Base-by-base conservation (phyloP, 2,888 invertebrate species). In the Artemia sp. region DNA sequence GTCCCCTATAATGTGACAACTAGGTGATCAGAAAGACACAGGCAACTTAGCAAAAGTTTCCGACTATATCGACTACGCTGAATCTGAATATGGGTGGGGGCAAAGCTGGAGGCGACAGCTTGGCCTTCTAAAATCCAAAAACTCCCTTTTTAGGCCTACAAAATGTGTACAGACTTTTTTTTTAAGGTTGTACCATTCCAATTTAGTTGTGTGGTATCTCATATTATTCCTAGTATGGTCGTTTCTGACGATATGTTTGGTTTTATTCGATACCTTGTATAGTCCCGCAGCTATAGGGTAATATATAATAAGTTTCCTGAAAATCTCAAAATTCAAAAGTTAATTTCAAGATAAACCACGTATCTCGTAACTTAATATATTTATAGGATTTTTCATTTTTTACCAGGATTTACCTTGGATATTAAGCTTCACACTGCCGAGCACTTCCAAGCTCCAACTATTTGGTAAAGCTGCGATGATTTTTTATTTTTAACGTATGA, bases 301-400 rank as follows among this genome's bases (percentile, higher is more conserved):
- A 2, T 53, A 14, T 53, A n/a, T 53, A 5, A n/a, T 5, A 53
- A 53, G 12, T 53, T 53, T 14, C 58, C 5, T 53, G 58, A 53
- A 53, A 53, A n/a, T 14, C 58, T 53, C 58, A 53, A 5, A 53
- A 53, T 53, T 3, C 1, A 53, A 53, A 53, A 14, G 58, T 53
- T 53, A n/a, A 53, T 53, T 53, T 53, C 2, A 12, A 3, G 58
- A 14, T 5, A 53, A 53, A 53, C 2, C 58, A 53, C 58, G 2
- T 53, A 53, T 53, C 58, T 53, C 58, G 58, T 53, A 53, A 53
- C 58, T 53, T 53, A 53, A 53, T 53, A 53, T 53, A 53, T 53
- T 3, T 53, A n/a, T 53, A 53, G 58, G 5, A 53, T 53, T 53
- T 53, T 5, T 53, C 58, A 53, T 53, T 2, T 14, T 53, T 53